Conservation (phyloP, 1,140 invertebrate genomes). For the Lasioglossum albipes region DNA sequence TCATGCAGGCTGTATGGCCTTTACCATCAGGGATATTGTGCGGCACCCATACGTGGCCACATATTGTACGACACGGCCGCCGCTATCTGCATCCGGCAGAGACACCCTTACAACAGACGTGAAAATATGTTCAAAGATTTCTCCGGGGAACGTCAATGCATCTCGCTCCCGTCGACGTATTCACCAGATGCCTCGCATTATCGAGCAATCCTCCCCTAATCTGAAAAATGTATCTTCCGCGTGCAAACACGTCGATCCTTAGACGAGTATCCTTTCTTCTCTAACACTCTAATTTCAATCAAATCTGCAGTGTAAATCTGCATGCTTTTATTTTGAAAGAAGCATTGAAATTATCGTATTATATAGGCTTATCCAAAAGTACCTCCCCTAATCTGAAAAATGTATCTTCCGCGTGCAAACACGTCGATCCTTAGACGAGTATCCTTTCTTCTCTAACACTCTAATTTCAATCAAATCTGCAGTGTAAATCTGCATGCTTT, state of each 20-base stretch:
- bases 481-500: no score
- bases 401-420: conserved; percentile 37
- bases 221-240: conserved; percentile 57
- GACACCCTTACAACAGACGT: conserved; percentile 72
- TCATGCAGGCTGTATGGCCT: conserved; percentile 75
- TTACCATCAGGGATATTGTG: conserved; percentile 77
- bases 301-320: no score
- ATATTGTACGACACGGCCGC: conserved; percentile 58
- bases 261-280: neutral
- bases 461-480: no score
- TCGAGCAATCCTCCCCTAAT: conserved; percentile 58
- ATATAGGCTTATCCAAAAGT: no score
- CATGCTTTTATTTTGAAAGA: no score
- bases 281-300: no score
- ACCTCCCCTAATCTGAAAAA: conserved; percentile 60
- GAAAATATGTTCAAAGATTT: conserved; percentile 79
- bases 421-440: neutral
- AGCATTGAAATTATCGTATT: no score
- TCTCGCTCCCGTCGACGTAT: conserved; percentile 37
- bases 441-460: no score
- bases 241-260: neutral
- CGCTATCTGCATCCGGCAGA: conserved; percentile 80
- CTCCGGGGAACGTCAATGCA: conserved; percentile 71
- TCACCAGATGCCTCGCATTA: conserved; percentile 50
- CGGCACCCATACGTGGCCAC: conserved; percentile 66